These are phyloP conservation scores for Pantherophis alleghaniensis DNA, from an alignment of 2,797 vertebrate species.

Conservation along the genomic window DNA sequence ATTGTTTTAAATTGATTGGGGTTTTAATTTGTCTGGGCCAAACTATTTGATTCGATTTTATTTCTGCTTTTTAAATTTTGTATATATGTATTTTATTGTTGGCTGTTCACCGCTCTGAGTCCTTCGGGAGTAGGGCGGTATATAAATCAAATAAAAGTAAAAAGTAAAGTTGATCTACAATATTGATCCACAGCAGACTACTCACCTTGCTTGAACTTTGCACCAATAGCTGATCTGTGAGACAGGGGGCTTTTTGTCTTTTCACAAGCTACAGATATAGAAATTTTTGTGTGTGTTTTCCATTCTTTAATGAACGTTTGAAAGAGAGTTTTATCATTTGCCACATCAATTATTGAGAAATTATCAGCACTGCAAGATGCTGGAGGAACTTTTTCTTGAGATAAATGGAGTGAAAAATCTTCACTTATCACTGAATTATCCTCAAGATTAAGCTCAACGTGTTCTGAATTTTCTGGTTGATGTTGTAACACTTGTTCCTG, in stretches of 20 bases:
- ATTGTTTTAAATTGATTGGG: too few relatives aligned
- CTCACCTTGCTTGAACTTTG: constrained; percentile 84
- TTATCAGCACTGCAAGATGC: constrained; percentile 72
- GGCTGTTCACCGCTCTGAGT: too few relatives aligned
- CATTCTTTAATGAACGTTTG: constrained; percentile 89
- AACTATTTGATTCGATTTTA: too few relatives aligned
- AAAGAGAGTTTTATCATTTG: constrained; percentile 85
- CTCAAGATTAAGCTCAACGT: not conserved
- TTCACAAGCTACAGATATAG: constrained; percentile 88
- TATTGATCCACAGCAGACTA: not conserved
- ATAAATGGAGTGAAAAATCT: constrained; percentile 79
- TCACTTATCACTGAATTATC: constrained; percentile 63
- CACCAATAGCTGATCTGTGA: constrained; percentile 74
- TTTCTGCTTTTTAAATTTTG: too few relatives aligned
- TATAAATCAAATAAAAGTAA: too few relatives aligned
- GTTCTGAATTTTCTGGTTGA: constrained; percentile 12
- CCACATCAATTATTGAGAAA: constrained; percentile 92
- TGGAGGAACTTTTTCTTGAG: constrained; percentile 73
- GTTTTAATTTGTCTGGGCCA: too few relatives aligned
- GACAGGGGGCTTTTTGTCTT: constrained; percentile 67
- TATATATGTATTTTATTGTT: too few relatives aligned
- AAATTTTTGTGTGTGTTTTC: constrained; percentile 82
- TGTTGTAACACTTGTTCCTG: constrained; percentile 27
- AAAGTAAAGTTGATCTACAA: too few relatives aligned
- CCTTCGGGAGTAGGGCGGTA: too few relatives aligned